A percentile compares a stretch with the other conserved stretches of the same genome.
These are phyloP conservation scores for Aplochiton taeniatus DNA, from an alignment of 2,797 vertebrate genomes.

Conservation along the genomic window DNA sequence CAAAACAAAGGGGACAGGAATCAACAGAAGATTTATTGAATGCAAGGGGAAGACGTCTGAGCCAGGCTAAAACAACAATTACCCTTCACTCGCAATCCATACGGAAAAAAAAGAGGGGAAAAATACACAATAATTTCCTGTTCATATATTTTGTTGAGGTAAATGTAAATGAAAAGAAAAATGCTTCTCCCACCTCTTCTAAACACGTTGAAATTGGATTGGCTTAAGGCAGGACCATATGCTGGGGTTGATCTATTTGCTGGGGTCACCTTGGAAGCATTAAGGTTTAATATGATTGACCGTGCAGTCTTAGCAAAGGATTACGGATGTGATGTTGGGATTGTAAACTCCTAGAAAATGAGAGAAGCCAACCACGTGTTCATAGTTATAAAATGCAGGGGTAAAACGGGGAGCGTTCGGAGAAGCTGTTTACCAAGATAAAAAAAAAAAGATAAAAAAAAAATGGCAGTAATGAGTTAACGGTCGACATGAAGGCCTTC, in stretches of 20 bases:
- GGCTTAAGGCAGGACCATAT: slow-evolving; percentile 64
- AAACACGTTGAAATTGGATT: slow-evolving; percentile 25
- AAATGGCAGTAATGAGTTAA: slow-evolving; percentile 50
- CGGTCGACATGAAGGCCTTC: slow-evolving; percentile 29
- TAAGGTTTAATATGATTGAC: slow-evolving; percentile 72
- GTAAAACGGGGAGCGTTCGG: slow-evolving; percentile 18
- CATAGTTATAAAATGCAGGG: slow-evolving; percentile 42
- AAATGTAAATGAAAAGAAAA: slow-evolving; percentile 55
- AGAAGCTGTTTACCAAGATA: slow-evolving; percentile 20
- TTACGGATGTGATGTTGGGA: slow-evolving; percentile 56
- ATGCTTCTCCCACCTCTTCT: slow-evolving; percentile 17
- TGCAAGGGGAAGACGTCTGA: slow-evolving; percentile 20
- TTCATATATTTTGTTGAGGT: slow-evolving; percentile 40
- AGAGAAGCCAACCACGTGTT: slow-evolving; percentile 54
- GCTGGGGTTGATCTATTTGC: slow-evolving; percentile 50
- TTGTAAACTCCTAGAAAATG: slow-evolving; percentile 50
- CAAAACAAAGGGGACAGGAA: slow-evolving; percentile 29
- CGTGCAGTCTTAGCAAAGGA: slow-evolving; percentile 61
- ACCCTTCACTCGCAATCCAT: slow-evolving; percentile 11
- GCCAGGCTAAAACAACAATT: not conserved
- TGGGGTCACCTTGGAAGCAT: slow-evolving; percentile 71
- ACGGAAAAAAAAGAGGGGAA: not conserved
- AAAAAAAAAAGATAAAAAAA: not conserved
- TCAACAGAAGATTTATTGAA: slow-evolving; percentile 35
- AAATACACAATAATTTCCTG: slow-evolving; percentile 14